These are phyloP conservation scores for Drosophila bipectinata DNA, from an alignment of 1,140 invertebrate genomes.

Conservation along the genomic window DNA sequence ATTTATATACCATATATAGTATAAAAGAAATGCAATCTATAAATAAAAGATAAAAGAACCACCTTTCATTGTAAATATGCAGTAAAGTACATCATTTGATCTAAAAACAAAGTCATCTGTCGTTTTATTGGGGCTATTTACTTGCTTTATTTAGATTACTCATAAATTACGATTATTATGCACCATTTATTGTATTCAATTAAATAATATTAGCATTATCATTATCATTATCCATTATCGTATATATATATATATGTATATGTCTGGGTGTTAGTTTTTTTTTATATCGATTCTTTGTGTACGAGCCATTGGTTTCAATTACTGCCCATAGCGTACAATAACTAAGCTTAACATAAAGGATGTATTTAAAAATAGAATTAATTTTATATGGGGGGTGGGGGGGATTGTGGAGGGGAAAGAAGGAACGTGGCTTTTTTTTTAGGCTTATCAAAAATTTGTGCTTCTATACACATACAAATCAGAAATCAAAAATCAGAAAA, in stretches of 20 bases:
- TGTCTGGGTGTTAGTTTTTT: slow-evolving; percentile 24
- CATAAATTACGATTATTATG: slow-evolving; percentile 64
- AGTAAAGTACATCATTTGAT: slow-evolving; percentile 55
- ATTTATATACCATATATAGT: slow-evolving; percentile 26
- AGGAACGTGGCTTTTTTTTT: slow-evolving; percentile 15
- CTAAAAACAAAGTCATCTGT: slow-evolving; percentile 7
- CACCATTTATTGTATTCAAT: slow-evolving; percentile 75
- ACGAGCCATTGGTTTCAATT: slow-evolving; percentile 10
- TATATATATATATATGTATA: slow-evolving; percentile 36
- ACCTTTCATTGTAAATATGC: slow-evolving; percentile 35
- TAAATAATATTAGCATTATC: slow-evolving; percentile 56
- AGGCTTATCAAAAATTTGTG: slow-evolving; percentile 41
- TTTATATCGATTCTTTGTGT: slow-evolving; percentile 21
- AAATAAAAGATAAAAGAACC: slow-evolving; percentile 35
- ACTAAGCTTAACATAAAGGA: slow-evolving; percentile 18
- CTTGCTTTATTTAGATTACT: slow-evolving; percentile 46
- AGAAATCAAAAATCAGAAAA: slow-evolving; percentile 7
- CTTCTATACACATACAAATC: slow-evolving; percentile 14
- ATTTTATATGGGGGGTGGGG: slow-evolving; percentile 5
- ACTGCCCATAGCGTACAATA: slow-evolving; percentile 8
- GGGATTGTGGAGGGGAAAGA: background rate
- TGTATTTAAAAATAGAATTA: slow-evolving; percentile 32
- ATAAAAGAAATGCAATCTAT: slow-evolving; percentile 48
- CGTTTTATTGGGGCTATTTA: slow-evolving; percentile 24
- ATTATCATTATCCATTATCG: slow-evolving; percentile 37